Percentiles rank a stretch among this genome's conserved stretches.
These are phyloP conservation scores for Burhinus bistriatus DNA, from an alignment of 2,113 vertebrate genomes.

Conservation along the genomic window DNA sequence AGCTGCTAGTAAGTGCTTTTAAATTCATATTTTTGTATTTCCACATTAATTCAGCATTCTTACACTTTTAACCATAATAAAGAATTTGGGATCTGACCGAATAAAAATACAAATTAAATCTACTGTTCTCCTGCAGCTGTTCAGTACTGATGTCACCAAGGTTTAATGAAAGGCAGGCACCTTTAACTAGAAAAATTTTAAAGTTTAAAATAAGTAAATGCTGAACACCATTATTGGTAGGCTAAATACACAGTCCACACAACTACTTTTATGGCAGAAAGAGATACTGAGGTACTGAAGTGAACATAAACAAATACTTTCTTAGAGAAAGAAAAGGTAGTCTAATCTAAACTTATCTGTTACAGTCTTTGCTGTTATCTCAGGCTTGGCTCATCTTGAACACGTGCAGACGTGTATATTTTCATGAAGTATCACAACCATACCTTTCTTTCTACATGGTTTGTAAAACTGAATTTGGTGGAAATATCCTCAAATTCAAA, in stretches of 20 bases:
- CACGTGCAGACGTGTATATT: accelerated
- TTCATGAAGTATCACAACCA: background rate
- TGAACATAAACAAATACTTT: background rate
- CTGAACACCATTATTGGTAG: background rate
- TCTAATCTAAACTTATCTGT: background rate
- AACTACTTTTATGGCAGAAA: background rate
- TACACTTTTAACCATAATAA: background rate
- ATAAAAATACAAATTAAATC: background rate
- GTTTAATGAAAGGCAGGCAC: background rate
- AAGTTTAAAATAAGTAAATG: background rate
- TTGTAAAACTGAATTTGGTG: background rate
- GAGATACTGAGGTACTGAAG: background rate
- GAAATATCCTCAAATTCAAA: background rate
- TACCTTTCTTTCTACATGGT: background rate
- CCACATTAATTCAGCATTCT: background rate
- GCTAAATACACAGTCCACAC: background rate
- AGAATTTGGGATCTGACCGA: background rate
- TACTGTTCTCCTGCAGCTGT: background rate
- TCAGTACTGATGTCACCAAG: background rate
- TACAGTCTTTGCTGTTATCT: background rate
- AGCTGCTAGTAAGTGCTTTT: background rate
- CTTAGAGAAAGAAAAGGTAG: background rate
- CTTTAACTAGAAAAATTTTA: background rate
- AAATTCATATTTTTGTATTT: background rate
- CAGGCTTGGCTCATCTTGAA: background rate